Evolutionary conservation across 2,797 vertebrate genomes (phyloP), one percentile per base, ranked within the genome.

Genomic region (Glyptemys insculpta): DNA sequence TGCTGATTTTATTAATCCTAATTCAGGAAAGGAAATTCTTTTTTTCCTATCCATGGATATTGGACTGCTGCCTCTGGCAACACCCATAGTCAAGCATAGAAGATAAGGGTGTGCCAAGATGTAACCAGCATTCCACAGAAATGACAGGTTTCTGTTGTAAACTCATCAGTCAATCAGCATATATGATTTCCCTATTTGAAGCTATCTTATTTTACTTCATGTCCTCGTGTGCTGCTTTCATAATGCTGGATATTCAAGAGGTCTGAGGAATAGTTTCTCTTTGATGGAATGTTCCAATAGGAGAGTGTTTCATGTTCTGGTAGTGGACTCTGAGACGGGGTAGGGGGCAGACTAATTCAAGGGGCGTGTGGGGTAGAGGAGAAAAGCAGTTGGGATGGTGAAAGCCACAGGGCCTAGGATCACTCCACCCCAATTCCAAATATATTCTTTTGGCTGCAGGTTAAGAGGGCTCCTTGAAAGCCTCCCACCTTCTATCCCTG

Each of bases 11-110:
- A 88, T 53, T 57, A 85, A 41, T 3, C 3, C 4, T 15, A n/a
- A 83, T 81, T 85, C 37, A 79, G 81, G 78, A 14, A 0, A 1
- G 62, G 9, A 0, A n/a, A 47, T 54, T 16, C 0, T 50, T 41
- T 7, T 83, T 79, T 81, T 74, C 29, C 25, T 72, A 27, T 14
- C 8, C 57, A 3, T 34, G 37, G 3, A 2, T 94, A 31, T 57
- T 83, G 25, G 12, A 76, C 21, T 89, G 12, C 50, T 12, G 78
- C 81, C 37, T 83, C 41, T 59, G 21, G 11, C 21, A 88, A 21
- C 31, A 72, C 68, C 82, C 52, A 89, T 18, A 81, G 2, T 0
- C 18, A 83, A n/a, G 1, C 82, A 37, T 72, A 79, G 87, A 93
- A 78, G 31, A 83, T 4, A 91, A 54, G 27, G 16, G 1, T 74